Percentiles rank a stretch among this genome's conserved stretches.
These are phyloP conservation scores for Motacilla alba DNA, from an alignment of 2,113 vertebrate genomes.

Conservation along the genomic window DNA sequence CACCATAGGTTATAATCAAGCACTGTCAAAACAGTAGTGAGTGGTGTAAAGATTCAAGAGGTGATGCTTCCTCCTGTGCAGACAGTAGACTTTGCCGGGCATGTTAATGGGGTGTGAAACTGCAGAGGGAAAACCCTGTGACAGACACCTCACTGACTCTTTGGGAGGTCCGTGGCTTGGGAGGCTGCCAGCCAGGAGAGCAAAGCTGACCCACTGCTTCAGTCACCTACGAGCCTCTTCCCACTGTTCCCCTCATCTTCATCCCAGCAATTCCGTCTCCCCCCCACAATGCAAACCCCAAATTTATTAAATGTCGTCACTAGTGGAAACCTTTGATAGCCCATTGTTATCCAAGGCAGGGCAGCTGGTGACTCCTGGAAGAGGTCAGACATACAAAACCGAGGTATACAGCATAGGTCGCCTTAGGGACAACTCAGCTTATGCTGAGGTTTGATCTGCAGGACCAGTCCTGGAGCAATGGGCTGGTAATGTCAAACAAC, in stretches of 20 bases:
- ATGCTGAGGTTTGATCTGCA: background rate
- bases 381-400: background rate
- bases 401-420: background rate
- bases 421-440: background rate
- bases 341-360: background rate
- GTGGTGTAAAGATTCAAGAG: background rate
- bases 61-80: background rate
- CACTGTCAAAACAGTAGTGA: background rate
- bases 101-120: background rate
- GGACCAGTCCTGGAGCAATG: background rate
- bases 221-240: background rate
- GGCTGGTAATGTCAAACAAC: too few species aligned
- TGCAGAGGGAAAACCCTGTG: background rate
- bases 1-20: background rate
- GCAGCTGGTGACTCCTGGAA: background rate
- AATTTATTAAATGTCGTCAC: background rate
- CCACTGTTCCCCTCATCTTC: background rate
- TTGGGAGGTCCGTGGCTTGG: background rate
- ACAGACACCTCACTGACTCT: background rate
- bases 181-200: background rate
- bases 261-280: background rate
- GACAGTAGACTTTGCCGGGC: background rate
- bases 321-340: background rate
- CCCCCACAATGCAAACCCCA: accelerated
- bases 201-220: background rate